Evolutionary conservation across 2,113 vertebrate species (phyloP), one percentile per base, ranked within the genome.

Genomic region (Triplophysa rosa): DNA sequence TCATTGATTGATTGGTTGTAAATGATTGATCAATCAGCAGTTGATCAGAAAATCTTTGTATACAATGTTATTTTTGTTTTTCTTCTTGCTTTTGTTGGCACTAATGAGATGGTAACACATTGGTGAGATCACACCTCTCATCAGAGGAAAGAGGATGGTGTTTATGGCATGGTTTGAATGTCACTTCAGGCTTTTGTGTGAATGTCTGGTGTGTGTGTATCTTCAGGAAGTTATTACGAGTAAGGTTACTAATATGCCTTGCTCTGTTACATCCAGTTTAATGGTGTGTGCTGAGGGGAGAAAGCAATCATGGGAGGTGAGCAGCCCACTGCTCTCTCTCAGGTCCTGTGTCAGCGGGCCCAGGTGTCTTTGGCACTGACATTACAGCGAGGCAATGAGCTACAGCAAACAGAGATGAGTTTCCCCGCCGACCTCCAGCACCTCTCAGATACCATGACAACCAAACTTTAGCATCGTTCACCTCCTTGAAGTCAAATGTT

Each of bases 261-360:
- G 84, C 85, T 86, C 64, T 49, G 82, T 80, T 69, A 87, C 81
- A 70, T 84, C 78, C 87, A 85, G 87, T 85, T 88, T 91, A 91
- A 90, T 90, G 87, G 88, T 85, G 88, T 87, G 86, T 85, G 88
- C 86, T 84, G 85, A 86, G 87, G 82, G 82, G 83, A 91, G 89
- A 92, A 93, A 91, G 89, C 89, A 92, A 93, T 92, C 90, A 92
- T 87, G 83, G 77, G 79, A 83, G 78, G 88, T 89, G 89, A 87
- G 87, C 89, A 89, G 88, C 86, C 78, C 83, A 86, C 84, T 90
- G 86, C 86, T 84, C 87, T 86, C 88, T 87, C 84, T 64, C 79
- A 87, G 88, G 86, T 87, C 78, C 85, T 84, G 86, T 88, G 84
- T 87, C 85, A 80, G 76, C 59, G 88, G 88, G 87, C 90, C 87